Base-by-base conservation (phyloP, 2,888 invertebrate species). In the Sinotaia quadrata region DNA sequence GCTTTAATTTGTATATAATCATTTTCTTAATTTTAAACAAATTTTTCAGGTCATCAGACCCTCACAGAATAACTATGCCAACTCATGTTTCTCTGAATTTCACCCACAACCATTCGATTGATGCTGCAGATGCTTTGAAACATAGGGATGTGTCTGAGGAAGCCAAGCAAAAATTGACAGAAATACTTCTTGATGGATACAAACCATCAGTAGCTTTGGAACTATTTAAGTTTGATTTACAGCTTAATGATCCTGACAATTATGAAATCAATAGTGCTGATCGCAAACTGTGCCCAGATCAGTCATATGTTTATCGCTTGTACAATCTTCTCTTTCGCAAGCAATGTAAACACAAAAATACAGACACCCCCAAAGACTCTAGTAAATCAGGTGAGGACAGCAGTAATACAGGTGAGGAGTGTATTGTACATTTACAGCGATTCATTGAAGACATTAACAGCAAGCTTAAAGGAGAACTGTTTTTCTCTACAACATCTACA, bases 91-190 rank as follows among this genome's bases (percentile, higher is more conserved):
- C 12, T 4, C 33, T 58, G 1, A 33, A 7, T n/a, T 29, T 18
- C 58, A 15, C 18, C 33, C 58, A 58, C 58, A 58, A 58, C 10
- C 58, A 58, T 36, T 36, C 58, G 12, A 33, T 58, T 21, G 21
- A 34, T 29, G 34, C 33, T 29, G 58, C 58, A 33, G 8, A 33
- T 4, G 58, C 58, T n/a, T 36, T 58, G 18, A 58, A 58, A 36
- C 34, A 34, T 27, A 33, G 58, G 34, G 58, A 58, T 29, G 58
- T 58, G 18, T 58, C 58, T 5, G 34, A 58, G 33, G 34, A 58
- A 29, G 27, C 58, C 1, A 18, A 12, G 34, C 18, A 7, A 5
- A 58, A 33, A n/a, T 21, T 58, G 2, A 36, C 33, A 33, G 18
- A 21, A 1, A 15, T 58, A n/a, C 58, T 58, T 8, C 34, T 58